A percentile compares a stretch with the other conserved stretches of the same genome.
These are phyloP conservation scores for Pandemis cinnamomeana DNA, from an alignment of 2,888 invertebrate species.

Conservation along the genomic window DNA sequence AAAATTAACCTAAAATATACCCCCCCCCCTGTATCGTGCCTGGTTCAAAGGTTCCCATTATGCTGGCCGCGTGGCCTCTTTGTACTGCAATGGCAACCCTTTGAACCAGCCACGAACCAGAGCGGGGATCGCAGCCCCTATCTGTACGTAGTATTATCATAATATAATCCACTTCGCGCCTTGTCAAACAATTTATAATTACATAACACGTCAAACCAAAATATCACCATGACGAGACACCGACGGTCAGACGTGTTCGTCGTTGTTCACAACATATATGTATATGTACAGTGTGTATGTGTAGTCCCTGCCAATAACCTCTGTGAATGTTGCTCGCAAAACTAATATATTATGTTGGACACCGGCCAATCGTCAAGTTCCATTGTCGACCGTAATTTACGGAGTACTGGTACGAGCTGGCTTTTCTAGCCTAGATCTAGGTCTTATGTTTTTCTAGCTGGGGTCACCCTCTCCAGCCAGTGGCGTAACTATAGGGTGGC, in stretches of 20 bases:
- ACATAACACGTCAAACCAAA: slow-evolving; percentile 24
- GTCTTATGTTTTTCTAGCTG: neutral
- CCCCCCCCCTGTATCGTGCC: too few species aligned
- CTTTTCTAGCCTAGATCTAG: slow-evolving; percentile 9
- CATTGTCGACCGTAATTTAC: slow-evolving; percentile 35
- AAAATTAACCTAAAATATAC: too few species aligned
- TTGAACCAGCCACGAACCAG: too few species aligned
- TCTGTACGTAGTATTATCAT: too few species aligned
- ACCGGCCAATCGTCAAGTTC: slow-evolving; percentile 46
- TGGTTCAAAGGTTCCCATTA: too few species aligned
- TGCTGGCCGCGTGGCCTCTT: too few species aligned
- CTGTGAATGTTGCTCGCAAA: slow-evolving; percentile 51
- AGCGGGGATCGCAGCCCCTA: too few species aligned
- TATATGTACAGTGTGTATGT: slow-evolving; percentile 28
- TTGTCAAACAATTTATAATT: slow-evolving; percentile 15
- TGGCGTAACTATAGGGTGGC: too few species aligned
- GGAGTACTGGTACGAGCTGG: neutral
- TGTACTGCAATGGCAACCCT: too few species aligned
- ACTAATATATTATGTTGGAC: slow-evolving; percentile 47
- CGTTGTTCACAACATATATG: neutral
- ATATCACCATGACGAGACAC: slow-evolving; percentile 20
- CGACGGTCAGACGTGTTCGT: slow-evolving; percentile 18
- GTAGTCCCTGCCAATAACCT: slow-evolving; percentile 57
- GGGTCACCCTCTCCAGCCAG: neutral
- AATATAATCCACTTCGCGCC: neutral